Percentiles rank a stretch among this genome's conserved stretches.
These are phyloP conservation scores for Lagorchestes hirsutus DNA, from an alignment of 2,797 vertebrate species.

Conservation along the genomic window DNA sequence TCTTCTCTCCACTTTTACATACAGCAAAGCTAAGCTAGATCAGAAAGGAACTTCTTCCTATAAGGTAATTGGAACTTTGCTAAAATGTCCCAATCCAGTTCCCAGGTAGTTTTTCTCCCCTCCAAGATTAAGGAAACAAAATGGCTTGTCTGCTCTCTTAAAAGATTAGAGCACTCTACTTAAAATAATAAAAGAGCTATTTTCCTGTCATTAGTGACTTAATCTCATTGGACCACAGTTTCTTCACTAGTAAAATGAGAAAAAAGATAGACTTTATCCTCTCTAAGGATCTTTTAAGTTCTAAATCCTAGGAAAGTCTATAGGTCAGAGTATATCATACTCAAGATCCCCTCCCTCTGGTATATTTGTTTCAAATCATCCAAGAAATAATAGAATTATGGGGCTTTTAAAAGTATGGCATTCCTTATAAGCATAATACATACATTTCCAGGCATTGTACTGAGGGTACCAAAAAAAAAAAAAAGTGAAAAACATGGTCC, in stretches of 20 bases:
- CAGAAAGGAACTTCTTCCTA: background rate
- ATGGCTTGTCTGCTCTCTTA: background rate
- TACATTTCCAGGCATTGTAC: background rate
- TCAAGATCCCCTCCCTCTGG: background rate
- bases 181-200: background rate
- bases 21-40: background rate
- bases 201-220: background rate
- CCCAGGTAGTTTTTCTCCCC: background rate
- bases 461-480: background rate
- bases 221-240: background rate
- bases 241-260: background rate
- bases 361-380: background rate
- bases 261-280: background rate
- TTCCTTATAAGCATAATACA: background rate
- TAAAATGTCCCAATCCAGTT: background rate
- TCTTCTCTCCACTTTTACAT: background rate
- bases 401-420: background rate
- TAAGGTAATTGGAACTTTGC: background rate
- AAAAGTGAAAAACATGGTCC: background rate
- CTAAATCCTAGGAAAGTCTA: background rate
- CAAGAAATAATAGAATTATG: background rate
- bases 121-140: background rate
- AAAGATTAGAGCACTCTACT: background rate
- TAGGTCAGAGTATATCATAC: background rate
- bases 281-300: background rate